Evolutionary conservation across 2,888 invertebrate genomes (phyloP), one percentile per base, ranked within the genome.

Genomic region (Limenitis camilla): DNA sequence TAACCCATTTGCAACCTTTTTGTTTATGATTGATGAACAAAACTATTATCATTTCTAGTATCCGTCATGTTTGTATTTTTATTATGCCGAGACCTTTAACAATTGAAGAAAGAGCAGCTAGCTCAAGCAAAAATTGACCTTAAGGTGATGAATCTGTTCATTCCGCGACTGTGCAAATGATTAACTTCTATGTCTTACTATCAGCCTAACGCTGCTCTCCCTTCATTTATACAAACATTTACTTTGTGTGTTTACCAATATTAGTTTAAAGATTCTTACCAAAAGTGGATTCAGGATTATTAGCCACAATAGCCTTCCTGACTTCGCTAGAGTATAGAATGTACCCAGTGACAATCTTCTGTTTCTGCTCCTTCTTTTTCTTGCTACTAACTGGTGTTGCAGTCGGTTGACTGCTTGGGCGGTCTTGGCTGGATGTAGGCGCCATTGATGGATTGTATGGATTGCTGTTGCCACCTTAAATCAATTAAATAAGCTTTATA

Each of bases 271-370:
- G 6, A 19, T 43, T 4, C 88, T 95, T 91, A 70, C 99, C 99
- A 80, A 99, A 99, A 5, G 94, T 93, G 50, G 95, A 93, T 56
- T 96, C 97, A 0, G 99, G 99, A 86, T 99, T 97, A 73, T 94
- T 96, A 65, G 95, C 94, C 60, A 96, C 94, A 61, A 99, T 95
- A 49, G 93, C 92, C 78, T 97, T 96, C 50, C 99, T 91, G 43
- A 97, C 94, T 86, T 99, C 99, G 71, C 98, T 95, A 39, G 99
- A 98, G 88, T 98, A 99, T 55, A 99, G 90, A 64, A 99, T 99
- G 88, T 99, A 99, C 6, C 99, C 99, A 55, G 98, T 98, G 67
- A 95, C 94, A 59, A 95, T 90, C 81, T 95, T 93, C 87, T 94
- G 95, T 64, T 92, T 92, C 71, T 91, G 69, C 49, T 88, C 73